Base-by-base conservation (phyloP, 2,113 vertebrate genomes). In the Phainopepla nitens region DNA sequence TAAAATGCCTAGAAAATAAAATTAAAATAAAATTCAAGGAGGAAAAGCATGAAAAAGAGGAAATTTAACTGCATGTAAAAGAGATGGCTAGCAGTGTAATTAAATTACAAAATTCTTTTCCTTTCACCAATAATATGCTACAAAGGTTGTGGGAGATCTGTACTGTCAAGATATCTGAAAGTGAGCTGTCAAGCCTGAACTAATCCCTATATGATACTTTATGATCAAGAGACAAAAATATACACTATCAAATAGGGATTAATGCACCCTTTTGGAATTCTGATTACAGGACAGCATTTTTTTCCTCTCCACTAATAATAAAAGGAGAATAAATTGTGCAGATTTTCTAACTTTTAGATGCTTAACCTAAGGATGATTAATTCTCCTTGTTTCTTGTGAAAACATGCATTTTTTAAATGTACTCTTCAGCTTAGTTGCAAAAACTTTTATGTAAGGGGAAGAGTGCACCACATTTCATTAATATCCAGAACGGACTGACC, bases 241-340 rank as follows among this genome's bases (percentile, higher is more conserved):
- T 4, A 21, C 31, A 44, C 6, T 41, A 33, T 41, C 29, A 50
- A 45, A 61, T n/a, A 53, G 22, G 33, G 22, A 83, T 54, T 81
- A 57, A 39, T 39, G 27, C 31, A 12, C 2, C 19, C 5, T 82
- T 79, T 82, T 11, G 12, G 41, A 35, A 47, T 35, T 92, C 35
- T 79, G 39, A 42, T 85, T 42, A 47, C 29, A 64, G 31, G 15
- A 71, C 10, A 60, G n/a, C 0, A 6, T 11, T 62, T 84, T 69
- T 83, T 36, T 18, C 21, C 13, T 41, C 15, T 54, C 11, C 21
- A 23, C 18, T 62, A 21, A 25, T 25, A 71, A 54, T 51, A 79
- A 84, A 87, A 76, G 6, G 7, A 80, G 6, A 3, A 13, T 24
- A 44, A 31, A 0, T 31, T 21, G 15, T 0, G 0, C 18, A 49